Evolutionary conservation across 2,113 vertebrate species (phyloP), one percentile per base, ranked within the genome.

Genomic region (Acrocephalus kingi): DNA sequence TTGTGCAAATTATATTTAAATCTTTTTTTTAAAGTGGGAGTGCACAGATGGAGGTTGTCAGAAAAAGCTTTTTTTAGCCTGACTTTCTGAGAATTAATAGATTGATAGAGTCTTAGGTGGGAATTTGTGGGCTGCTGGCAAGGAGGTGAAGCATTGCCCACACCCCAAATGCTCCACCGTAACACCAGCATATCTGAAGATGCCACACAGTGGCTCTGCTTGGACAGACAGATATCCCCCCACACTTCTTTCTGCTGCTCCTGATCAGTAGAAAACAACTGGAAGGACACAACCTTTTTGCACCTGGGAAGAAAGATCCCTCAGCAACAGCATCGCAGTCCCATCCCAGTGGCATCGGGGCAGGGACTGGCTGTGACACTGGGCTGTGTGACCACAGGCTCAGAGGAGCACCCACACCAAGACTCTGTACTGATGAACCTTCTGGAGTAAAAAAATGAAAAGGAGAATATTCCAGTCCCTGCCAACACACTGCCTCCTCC

Each of bases 251-350:
- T n/a, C 18, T 75, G 69, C 69, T 61, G 28, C 25, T 74, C 7
- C 41, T 51, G 19, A 21, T 23, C 43, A n/a, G 6, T 20, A 25
- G 7, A 23, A 31, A 91, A 61, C 37, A 46, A 21, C 31, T 43
- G 48, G 52, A 35, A 93, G 30, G 20, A 81, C n/a, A 73, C 33
- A 61, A 19, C 15, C 4, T 22, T 71, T 59, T 14, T 81, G 46
- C 28, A 28, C 22, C 37, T 41, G 51, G 46, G 28, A 45, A 59
- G 39, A 51, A 25, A 35, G 7, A 27, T 17, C 48, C 52, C 62
- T 63, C 2, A 1, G 43, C 10, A 37, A 9, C 46, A 15, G 55
- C 93, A 62, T 7, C 1, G 0, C n/a, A n/a, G 8, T 31, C 31
- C n/a, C 43, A 23, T 21, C 45, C 45, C 66, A 31, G 3, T 23